These are phyloP conservation scores for Eupelmus urozonus DNA, from an alignment of 2,888 invertebrate genomes.

Conservation along the genomic window DNA sequence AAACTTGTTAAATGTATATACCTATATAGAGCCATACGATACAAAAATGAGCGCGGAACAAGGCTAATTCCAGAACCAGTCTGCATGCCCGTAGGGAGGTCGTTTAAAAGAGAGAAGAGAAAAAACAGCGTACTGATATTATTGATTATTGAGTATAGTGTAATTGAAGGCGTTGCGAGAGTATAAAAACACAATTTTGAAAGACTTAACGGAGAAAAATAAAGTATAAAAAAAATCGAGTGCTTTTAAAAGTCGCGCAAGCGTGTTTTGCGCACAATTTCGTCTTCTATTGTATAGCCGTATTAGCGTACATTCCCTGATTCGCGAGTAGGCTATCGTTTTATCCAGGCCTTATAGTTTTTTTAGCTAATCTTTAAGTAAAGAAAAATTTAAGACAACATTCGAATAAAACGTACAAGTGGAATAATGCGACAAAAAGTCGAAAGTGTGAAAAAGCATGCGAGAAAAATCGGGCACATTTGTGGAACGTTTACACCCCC, in stretches of 20 bases:
- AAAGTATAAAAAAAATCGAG: slow-evolving; percentile 27
- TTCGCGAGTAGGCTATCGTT: slow-evolving; percentile 39
- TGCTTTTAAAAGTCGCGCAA: slow-evolving; percentile 43
- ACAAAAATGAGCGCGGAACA: slow-evolving; percentile 22
- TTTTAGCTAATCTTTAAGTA: slow-evolving; percentile 25
- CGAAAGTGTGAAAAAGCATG: not conserved
- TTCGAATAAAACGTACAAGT: not conserved
- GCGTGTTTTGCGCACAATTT: slow-evolving; percentile 49
- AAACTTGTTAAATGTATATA: slow-evolving; percentile 44
- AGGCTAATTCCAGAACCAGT: slow-evolving; percentile 40
- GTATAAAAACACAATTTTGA: not conserved
- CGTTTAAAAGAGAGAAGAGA: not conserved
- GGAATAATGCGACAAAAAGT: slow-evolving; percentile 1
- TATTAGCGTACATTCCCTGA: slow-evolving; percentile 55
- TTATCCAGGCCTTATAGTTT: slow-evolving; percentile 37
- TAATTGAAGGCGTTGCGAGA: slow-evolving; percentile 14
- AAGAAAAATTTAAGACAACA: not conserved
- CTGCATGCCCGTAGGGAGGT: slow-evolving; percentile 24
- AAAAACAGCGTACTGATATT: slow-evolving; percentile 36
- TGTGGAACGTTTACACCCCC: not conserved
- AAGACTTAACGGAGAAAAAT: slow-evolving; percentile 21
- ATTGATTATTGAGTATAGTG: slow-evolving; percentile 37
- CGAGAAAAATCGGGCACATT: not conserved
- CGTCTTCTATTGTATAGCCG: slow-evolving; percentile 50
- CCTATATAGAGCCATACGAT: slow-evolving; percentile 36